Evolutionary conservation across 2,113 vertebrate genomes (phyloP), one percentile per base, ranked within the genome.

Genomic region (Maccullochella peelii): DNA sequence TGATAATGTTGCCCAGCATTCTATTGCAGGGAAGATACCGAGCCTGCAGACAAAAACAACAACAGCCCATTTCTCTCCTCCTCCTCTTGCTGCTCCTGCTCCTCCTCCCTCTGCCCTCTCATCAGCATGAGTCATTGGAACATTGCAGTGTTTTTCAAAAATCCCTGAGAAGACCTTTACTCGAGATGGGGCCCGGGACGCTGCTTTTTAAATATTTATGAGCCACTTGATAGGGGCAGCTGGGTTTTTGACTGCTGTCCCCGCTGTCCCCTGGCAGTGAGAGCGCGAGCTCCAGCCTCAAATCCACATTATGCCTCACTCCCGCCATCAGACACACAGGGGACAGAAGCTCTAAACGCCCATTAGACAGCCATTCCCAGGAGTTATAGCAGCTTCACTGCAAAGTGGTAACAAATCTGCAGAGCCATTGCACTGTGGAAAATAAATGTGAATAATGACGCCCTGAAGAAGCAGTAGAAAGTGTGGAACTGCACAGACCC

Each of bases 141-240:
- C 82, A 76, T 74, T 70, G 74, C 89, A 71, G 57, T 86, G 90
- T 76, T 80, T 91, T 83, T 88, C 72, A 90, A 91, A 91, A 94
- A 84, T 91, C 89, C 88, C 88, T 79, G 80, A 86, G 89, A 93
- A 91, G 94, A 91, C 88, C 89, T 95, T 89, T 85, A 88, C 65
- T 84, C 73, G 83, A 92, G 88, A 91, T 86, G 75, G 76, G 86
- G 84, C 82, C 83, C 50, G 20, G 85, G 87, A 89, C 40, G 76
- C 81, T 83, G 85, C 90, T 88, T 94, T 93, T 95, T 91, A 95
- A 96, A 94, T 93, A 95, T 96, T 95, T 93, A 96, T 89, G 67
- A 93, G 94, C 67, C 89, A 95, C 88, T 91, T 90, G 94, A 96
- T 95, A 94, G 87, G 90, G 85, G 86, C 70, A 78, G 70, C 84